Base-by-base conservation (phyloP, 2,888 invertebrate genomes). In the Eugnorisma glareosa region DNA sequence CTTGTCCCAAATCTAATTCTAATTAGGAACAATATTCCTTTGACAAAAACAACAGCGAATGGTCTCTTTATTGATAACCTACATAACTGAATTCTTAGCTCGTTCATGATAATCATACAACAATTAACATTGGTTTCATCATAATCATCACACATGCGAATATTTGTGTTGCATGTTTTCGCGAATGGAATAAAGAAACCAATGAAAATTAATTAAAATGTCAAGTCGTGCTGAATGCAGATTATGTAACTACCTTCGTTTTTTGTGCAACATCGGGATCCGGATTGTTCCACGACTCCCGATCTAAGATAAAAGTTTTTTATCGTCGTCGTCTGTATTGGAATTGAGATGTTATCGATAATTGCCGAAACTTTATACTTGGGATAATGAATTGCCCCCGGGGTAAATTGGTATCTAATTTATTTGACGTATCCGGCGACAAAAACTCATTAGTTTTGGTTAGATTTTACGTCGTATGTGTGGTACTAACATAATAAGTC, bases 281-380 rank as follows among this genome's bases (percentile, higher is more conserved):
- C 59, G 43, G 75, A 3, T 82, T 59, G n/a, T 64, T 51, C 18
- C 31, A 1, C 21, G 35, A 59, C 4, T 18, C 37, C 43, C 6
- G 57, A 74, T 82, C 13, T 37, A 43, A 66, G 77, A 76, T 85
- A 43, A 57, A 15, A 5, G 24, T 37, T 71, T 84, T 73, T 68
- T 67, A 67, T 67, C 18, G 51, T 35, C 59, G 51, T 51, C 37
- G 31, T 66, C 43, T 1, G 67, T 75, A 73, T 83, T 82, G 68
- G 40, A 40, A 74, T 75, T 85, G 15, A 45, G 83, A 84, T 74
- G 48, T 51, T 86, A 86, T 82, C 83, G 13, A 45, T 74, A 66
- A 74, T 61, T 63, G 37, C 28, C 31, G 61, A 57, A 67, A 78
- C 66, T 67, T 69, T 45, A 67, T 69, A 75, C 51, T 67, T 66